Percentiles rank a stretch among this genome's conserved stretches.
phyloP scores from a whole-genome alignment of 2,888 invertebrate species.

The Lasiommata megera region DNA sequence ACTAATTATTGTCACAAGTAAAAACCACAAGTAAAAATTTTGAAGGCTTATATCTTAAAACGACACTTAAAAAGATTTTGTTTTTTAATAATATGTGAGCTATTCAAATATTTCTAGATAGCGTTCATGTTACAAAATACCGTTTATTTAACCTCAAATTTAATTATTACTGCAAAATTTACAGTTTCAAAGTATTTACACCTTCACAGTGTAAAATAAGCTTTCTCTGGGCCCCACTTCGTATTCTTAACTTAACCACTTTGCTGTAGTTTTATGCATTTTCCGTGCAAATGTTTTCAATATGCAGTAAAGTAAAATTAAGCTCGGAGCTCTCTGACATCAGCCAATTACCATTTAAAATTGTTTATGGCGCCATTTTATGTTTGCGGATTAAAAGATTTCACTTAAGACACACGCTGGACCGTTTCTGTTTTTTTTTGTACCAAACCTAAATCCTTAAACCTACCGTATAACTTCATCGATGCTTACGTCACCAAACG shows the following conservation, averaged over 20 bases:
- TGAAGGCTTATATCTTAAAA: no score
- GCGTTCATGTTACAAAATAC: not conserved
- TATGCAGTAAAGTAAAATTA: conserved; percentile 60
- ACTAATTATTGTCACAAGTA: no score
- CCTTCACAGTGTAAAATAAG: conserved; percentile 5
- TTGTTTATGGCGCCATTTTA: conserved; percentile 10
- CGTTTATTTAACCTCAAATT: not conserved
- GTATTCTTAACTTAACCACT: conserved; percentile 32
- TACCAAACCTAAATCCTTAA: no score
- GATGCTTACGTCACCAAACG: no score
- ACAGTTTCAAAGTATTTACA: conserved; percentile 2
- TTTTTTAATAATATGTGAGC: no score
- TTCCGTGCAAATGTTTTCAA: conserved; percentile 63
- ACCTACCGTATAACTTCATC: no score
- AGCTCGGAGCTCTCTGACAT: conserved; percentile 8
- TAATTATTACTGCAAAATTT: not conserved
- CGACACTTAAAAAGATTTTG: no score
- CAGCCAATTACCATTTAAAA: conserved; percentile 16
- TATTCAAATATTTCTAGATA: no score
- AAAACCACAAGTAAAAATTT: no score
- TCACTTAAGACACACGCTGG: not conserved
- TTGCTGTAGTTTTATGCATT: conserved; percentile 41
- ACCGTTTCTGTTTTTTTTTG: no score
- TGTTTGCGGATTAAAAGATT: conserved; percentile 8
- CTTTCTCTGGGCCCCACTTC: conserved; percentile 8